phyloP scores from a whole-genome alignment of 30 jellyfish, hydroid and myxozoan species.

The Clytia hemisphaerica region DNA sequence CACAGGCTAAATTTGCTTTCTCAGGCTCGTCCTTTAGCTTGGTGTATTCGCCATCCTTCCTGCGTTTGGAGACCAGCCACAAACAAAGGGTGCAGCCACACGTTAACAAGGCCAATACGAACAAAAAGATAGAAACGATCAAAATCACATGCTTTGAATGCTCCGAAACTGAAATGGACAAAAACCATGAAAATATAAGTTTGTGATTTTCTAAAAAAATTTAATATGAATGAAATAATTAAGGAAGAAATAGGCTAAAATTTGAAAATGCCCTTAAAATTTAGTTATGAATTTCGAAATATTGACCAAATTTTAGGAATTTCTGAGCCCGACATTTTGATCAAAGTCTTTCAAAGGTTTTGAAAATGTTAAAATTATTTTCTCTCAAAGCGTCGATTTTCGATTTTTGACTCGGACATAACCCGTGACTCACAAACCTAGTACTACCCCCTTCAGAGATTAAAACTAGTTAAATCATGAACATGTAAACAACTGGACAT shows the following conservation, averaged over 20 bases:
- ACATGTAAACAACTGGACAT: too few relatives aligned
- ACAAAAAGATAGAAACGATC: conserved; percentile 15
- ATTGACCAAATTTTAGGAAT: neutral
- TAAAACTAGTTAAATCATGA: too few relatives aligned
- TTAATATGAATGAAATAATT: neutral
- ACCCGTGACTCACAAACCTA: too few relatives aligned
- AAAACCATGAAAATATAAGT: neutral
- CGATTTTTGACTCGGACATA: too few relatives aligned
- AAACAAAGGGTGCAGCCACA: conserved; percentile 16
- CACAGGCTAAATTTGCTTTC: conserved; percentile 32
- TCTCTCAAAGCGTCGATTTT: too few relatives aligned
- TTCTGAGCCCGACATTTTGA: neutral
- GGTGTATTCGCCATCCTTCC: neutral
- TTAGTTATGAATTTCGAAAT: neutral
- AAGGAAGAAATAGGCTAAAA: neutral
- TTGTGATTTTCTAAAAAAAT: neutral
- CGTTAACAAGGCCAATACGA: conserved; percentile 11
- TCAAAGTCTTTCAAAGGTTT: neutral
- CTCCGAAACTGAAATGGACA: conserved; percentile 28
- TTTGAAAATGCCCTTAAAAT: too few relatives aligned
- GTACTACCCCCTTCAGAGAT: too few relatives aligned
- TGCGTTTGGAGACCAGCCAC: conserved; percentile 15
- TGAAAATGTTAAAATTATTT: too few relatives aligned
- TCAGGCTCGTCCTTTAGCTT: conserved; percentile 5
- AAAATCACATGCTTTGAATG: conserved; percentile 12